Evolutionary conservation across 2,113 vertebrate species (phyloP), one percentile per base, ranked within the genome.

Genomic region (Bettongia penicillata): DNA sequence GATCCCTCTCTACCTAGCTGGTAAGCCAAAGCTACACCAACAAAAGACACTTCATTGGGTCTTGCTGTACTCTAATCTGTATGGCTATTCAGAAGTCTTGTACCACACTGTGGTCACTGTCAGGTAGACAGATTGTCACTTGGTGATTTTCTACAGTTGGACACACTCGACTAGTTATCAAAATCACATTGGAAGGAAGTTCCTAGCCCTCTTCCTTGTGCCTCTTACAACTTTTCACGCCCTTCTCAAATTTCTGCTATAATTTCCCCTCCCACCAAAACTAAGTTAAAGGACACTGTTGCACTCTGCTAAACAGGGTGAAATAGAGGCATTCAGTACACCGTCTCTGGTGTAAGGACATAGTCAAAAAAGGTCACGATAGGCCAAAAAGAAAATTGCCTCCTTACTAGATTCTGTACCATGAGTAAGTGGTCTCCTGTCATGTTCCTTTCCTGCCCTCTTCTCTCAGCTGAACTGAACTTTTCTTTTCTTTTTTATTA

Each of bases 311-410:
- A 98, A 98, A 97, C 98, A 98, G 98, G 97, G 97, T 98, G 98
- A 98, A 98, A 99, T 96, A 97, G 97, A 98, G 95, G 98, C 98
- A 98, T 98, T 98, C 98, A 98, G 98, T 98, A 98, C 98, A 95
- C 97, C 97, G 98, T 95, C 98, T 97, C 89, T 98, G 98, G 97
- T 91, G 25, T 98, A 97, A 98, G 99, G 98, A 99, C 98, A 91
- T 98, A 99, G 99, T 99, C 98, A 99, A 99, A 99, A 98, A 99
- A 99, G 99, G 99, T 99, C 99, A 99, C 97, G 96, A 95, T 51
- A 98, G 99, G 99, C 98, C 99, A 98, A 98, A 97, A 98, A 98
- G 98, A 99, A 99, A 98, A 98, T 97, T 98, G 98, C 97, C 98
- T 98, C 98, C 97, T 98, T 98, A 97, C 99, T 99, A 98, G 98